Evolutionary conservation across 2,888 invertebrate genomes (phyloP), one percentile per base, ranked within the genome.

Genomic region (Mesorhabditis sp.): DNA sequence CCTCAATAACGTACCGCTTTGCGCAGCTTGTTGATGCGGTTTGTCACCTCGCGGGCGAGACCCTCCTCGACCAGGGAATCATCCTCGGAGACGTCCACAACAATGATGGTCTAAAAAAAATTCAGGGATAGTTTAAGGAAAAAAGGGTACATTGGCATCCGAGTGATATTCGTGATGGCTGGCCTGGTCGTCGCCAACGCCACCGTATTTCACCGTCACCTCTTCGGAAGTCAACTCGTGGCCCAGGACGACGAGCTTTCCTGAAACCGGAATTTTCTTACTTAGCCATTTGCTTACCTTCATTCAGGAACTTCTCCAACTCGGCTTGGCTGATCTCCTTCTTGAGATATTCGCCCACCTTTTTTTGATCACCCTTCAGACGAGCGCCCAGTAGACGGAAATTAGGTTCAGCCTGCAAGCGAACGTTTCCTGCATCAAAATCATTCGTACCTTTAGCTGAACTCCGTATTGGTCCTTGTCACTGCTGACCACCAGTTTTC

Each of bases 401-500:
- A 87, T 99, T 95, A 0, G 96, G 95, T 86, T 97, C 95, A 0
- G 95, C 97, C 74, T 76, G 62, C 62, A 68, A 58, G 66, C 50
- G 15, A 62, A 58, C 15, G 58, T 45, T 41, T n/a, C 43, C 5
- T 3, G 13, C 61, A 65, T 58, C 42, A 65, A n/a, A 6, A 13
- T 50, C 13, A 63, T 50, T 45, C 66, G 7, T 62, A 76, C 76
- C 74, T 92, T 90, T 67, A 98, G 87, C 4, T 91, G 90, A 43
- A 99, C 92, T 3, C 94, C 95, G 87, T 94, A 98, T 81, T 92
- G 92, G 77, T 91, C 90, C 87, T 95, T 96, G 83, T 99, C 93
- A 62, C 91, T 91, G 4, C 94, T 93, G 1, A 93, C 89, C 0
- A 92, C 92, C 68, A 99, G 87, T 79, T 90, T 90, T 72, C 91